phyloP scores from a whole-genome alignment of 2,888 invertebrate species.

The Drosophila ochracea region DNA sequence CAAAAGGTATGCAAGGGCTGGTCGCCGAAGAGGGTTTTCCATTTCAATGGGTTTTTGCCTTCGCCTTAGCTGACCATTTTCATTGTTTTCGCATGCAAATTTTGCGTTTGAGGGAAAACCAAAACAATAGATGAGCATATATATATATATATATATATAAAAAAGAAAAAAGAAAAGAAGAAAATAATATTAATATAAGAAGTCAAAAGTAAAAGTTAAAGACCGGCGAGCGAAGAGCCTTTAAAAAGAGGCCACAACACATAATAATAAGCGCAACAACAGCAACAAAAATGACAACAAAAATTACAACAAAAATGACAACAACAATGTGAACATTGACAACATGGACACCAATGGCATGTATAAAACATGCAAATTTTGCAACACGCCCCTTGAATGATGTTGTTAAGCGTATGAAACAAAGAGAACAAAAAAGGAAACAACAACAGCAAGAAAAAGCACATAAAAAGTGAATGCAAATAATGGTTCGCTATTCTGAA shows the following conservation, averaged over 20 bases:
- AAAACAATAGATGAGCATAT: slow-evolving; percentile 57
- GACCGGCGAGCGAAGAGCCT: slow-evolving; percentile 44
- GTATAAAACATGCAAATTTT: slow-evolving; percentile 76
- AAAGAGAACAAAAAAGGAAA: background rate
- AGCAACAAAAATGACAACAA: slow-evolving; percentile 20
- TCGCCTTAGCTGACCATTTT: slow-evolving; percentile 68
- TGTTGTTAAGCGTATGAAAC: slow-evolving; percentile 56
- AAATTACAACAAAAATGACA: slow-evolving; percentile 3
- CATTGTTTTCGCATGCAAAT: slow-evolving; percentile 78
- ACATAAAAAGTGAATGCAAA: slow-evolving; percentile 78
- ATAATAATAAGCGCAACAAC: slow-evolving; percentile 21
- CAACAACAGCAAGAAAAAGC: slow-evolving; percentile 36
- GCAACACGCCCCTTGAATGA: slow-evolving; percentile 72
- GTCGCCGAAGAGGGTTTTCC: background rate
- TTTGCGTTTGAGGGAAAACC: slow-evolving; percentile 34
- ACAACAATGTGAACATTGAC: slow-evolving; percentile 17
- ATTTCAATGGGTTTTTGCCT: slow-evolving; percentile 39
- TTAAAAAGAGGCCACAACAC: slow-evolving; percentile 49
- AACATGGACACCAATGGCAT: slow-evolving; percentile 31
- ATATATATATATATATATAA: background rate
- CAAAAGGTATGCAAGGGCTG: slow-evolving; percentile 43
- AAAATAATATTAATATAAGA: slow-evolving; percentile 13
- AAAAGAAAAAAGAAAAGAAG: slow-evolving; percentile 15
- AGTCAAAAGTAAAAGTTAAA: slow-evolving; percentile 42
- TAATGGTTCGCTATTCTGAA: slow-evolving; percentile 61